Conservation (phyloP, 1,140 invertebrate species). For the Trichonephila clavata region DNA sequence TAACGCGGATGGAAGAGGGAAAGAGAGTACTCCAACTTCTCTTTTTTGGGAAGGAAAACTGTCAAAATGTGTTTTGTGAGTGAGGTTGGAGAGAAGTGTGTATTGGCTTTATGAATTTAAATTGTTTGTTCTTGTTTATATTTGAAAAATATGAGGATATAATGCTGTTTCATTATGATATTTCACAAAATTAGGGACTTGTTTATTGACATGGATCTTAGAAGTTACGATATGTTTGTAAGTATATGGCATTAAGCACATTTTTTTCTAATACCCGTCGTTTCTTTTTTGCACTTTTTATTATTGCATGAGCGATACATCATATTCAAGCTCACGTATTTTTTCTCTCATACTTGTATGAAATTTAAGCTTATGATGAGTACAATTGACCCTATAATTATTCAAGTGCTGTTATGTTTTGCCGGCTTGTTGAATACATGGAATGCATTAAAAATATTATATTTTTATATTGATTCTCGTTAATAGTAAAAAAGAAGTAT, state of each 20-base stretch:
- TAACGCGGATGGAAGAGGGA: not conserved
- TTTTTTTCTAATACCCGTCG: not conserved
- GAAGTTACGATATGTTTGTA: slow-evolving; percentile 54
- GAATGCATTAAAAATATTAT: too few relatives aligned
- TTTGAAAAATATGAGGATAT: not conserved
- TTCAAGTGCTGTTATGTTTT: too few relatives aligned
- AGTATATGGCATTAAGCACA: not conserved
- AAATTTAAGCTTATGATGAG: too few relatives aligned
- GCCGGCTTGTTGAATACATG: too few relatives aligned
- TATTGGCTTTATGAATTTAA: slow-evolving; percentile 1
- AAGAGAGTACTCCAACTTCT: not conserved
- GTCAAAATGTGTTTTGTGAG: slow-evolving; percentile 60
- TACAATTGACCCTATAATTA: too few relatives aligned
- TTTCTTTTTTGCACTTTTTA: not conserved
- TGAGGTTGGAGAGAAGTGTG: slow-evolving; percentile 5
- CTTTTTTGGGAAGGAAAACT: slow-evolving; percentile 21
- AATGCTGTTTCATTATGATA: slow-evolving; percentile 49
- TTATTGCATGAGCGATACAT: too few relatives aligned
- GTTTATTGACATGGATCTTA: not conserved
- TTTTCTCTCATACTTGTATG: too few relatives aligned
- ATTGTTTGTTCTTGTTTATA: slow-evolving; percentile 26
- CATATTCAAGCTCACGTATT: too few relatives aligned
- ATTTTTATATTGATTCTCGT: too few relatives aligned
- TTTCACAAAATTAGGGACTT: not conserved
- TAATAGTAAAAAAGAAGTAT: too few relatives aligned